Percentiles rank a stretch among this genome's conserved stretches.
Evolutionary conservation across 2,888 invertebrate genomes (phyloP).

Genomic region (Tanytarsus gracilentus): DNA sequence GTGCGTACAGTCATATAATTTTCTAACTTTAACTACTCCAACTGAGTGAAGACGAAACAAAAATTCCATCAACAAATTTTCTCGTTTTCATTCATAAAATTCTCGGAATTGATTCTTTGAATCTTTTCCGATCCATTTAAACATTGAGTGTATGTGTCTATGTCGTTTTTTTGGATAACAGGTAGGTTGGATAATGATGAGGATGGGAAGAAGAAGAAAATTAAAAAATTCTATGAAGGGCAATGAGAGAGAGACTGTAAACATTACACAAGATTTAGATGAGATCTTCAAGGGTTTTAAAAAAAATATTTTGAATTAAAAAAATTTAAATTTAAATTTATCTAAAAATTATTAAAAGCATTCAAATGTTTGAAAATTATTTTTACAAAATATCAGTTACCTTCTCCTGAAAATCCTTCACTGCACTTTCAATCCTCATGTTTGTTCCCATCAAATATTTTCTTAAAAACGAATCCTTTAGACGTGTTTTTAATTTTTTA

Average conservation of each 20-base stretch:
- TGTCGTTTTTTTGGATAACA: slow-evolving; percentile 19
- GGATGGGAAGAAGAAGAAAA: not conserved
- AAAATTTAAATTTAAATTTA: no score
- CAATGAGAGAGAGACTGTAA: no score
- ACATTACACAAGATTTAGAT: no score
- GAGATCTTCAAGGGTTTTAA: no score
- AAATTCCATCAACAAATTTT: slow-evolving; percentile 14
- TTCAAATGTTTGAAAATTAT: no score
- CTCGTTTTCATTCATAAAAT: slow-evolving; percentile 26
- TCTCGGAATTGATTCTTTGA: slow-evolving; percentile 27
- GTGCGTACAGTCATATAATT: not conserved
- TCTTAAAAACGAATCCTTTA: slow-evolving; percentile 1
- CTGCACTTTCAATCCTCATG: no score
- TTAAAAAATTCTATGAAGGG: slow-evolving; percentile 15
- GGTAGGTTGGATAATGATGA: slow-evolving; percentile 22
- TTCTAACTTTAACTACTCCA: not conserved
- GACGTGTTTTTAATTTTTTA: not conserved
- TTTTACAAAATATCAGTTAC: no score
- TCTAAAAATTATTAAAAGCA: no score
- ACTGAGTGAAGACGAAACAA: not conserved
- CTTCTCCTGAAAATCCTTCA: no score
- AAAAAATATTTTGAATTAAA: no score
- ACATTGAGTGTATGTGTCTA: not conserved
- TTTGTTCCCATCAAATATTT: slow-evolving; percentile 23
- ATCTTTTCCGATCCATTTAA: slow-evolving; percentile 26